These are phyloP conservation scores for Plebejus argus DNA, from an alignment of 2,888 invertebrate genomes.

Conservation along the genomic window DNA sequence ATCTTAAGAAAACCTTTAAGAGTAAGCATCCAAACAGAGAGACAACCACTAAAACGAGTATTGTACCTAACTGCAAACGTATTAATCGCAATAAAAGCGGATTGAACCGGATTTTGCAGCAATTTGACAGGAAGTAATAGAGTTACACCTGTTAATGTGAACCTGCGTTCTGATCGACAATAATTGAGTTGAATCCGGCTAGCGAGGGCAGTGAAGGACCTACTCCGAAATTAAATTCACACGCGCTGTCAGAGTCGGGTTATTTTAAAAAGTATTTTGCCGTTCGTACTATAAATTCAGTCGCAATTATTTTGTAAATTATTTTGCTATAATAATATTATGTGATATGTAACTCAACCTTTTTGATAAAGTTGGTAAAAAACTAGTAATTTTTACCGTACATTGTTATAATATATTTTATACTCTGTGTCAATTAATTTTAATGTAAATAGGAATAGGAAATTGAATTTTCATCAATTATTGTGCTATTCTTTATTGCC, in stretches of 20 bases:
- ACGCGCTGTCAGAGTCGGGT: background rate
- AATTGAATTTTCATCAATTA: no score
- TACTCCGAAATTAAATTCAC: background rate
- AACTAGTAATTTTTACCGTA: background rate
- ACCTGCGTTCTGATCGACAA: background rate
- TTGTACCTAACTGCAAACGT: background rate
- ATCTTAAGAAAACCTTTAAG: background rate
- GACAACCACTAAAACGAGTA: background rate
- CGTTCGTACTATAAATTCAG: no score
- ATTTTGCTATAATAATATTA: no score
- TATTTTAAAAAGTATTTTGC: background rate
- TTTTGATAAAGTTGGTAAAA: no score
- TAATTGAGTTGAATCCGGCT: background rate
- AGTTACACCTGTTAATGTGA: constrained; percentile 13
- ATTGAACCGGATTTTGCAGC: background rate
- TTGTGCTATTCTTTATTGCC: no score
- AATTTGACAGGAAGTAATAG: background rate
- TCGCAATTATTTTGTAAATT: no score
- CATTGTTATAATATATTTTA: no score
- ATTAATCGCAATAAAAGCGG: background rate
- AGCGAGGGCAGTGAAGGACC: background rate
- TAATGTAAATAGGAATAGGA: no score
- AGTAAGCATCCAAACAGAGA: background rate
- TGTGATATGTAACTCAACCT: no score
- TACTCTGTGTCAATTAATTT: no score